Percentiles rank a stretch among this genome's conserved stretches.
Conservation (phyloP, 2,888 invertebrate genomes). For the Spodoptera exigua region DNA sequence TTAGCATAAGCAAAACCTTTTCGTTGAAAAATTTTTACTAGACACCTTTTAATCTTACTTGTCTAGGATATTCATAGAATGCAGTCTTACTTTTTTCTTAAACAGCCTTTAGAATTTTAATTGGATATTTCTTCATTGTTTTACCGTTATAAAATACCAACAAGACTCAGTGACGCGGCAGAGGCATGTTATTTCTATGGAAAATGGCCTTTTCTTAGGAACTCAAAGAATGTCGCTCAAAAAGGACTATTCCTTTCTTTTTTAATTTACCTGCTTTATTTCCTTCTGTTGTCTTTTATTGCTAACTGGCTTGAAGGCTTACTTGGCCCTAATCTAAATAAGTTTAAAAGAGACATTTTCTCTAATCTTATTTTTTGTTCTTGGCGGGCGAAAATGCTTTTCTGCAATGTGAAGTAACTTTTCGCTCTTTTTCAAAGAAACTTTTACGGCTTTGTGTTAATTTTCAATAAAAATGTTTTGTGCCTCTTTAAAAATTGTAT, state of each 20-base stretch:
- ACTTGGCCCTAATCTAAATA: slow-evolving; percentile 69
- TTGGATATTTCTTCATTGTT: slow-evolving; percentile 29
- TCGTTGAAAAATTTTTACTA: no score
- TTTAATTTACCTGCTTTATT: slow-evolving; percentile 77
- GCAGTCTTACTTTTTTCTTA: not conserved
- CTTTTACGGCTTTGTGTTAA: slow-evolving; percentile 61
- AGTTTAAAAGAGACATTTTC: slow-evolving; percentile 73
- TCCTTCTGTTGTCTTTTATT: slow-evolving; percentile 72
- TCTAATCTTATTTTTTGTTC: slow-evolving; percentile 75
- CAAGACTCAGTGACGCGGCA: slow-evolving; percentile 6
- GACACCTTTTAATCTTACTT: no score
- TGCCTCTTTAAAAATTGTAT: slow-evolving; percentile 12
- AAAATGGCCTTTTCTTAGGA: slow-evolving; percentile 58
- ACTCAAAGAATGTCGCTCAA: slow-evolving; percentile 69
- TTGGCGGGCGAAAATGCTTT: slow-evolving; percentile 54
- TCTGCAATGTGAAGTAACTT: slow-evolving; percentile 62
- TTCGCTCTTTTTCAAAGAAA: slow-evolving; percentile 60
- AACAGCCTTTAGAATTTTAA: slow-evolving; percentile 34
- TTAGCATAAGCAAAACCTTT: no score
- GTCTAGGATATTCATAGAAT: not conserved
- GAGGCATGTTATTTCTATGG: slow-evolving; percentile 54
- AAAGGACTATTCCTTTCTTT: slow-evolving; percentile 72
- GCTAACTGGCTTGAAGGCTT: slow-evolving; percentile 63
- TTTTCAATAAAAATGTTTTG: slow-evolving; percentile 55
- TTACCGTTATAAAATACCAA: slow-evolving; percentile 15